phyloP scores from a whole-genome alignment of 1,140 invertebrate species.

The Calephelis virginiensis region DNA sequence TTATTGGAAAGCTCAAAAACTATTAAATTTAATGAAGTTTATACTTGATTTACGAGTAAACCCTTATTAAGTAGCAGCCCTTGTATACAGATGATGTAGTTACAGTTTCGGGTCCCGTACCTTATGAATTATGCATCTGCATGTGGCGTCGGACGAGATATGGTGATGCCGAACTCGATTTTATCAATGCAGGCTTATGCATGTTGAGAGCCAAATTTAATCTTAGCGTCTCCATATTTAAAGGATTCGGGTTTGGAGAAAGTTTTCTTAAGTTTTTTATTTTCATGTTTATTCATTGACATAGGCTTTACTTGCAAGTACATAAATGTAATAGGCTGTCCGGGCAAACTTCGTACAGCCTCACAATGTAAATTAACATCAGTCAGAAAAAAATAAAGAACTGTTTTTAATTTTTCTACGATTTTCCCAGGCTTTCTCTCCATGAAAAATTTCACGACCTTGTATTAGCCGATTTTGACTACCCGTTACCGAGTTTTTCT shows the following conservation, averaged over 20 bases:
- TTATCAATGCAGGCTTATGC: constrained; percentile 22
- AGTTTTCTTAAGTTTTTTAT: not conserved
- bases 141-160: constrained; percentile 7
- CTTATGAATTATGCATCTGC: constrained; percentile 21
- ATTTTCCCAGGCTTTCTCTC: too few species aligned
- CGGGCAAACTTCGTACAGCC: too few species aligned
- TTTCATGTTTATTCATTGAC: too few species aligned
- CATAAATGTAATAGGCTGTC: too few species aligned
- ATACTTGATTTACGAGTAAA: not conserved
- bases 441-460: too few species aligned
- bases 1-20: too few species aligned
- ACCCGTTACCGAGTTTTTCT: too few species aligned
- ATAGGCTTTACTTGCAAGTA: too few species aligned
- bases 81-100: constrained; percentile 9
- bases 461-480: too few species aligned
- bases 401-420: too few species aligned
- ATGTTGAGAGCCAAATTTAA: constrained; percentile 5
- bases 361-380: too few species aligned
- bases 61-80: not conserved
- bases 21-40: not conserved
- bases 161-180: constrained; percentile 4
- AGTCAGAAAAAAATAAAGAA: too few species aligned
- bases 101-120: constrained; percentile 5
- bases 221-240: not conserved
- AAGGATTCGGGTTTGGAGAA: not conserved